Evolutionary conservation across 1,140 invertebrate species (phyloP).

Genomic region (Akabosia matsudoensis): DNA sequence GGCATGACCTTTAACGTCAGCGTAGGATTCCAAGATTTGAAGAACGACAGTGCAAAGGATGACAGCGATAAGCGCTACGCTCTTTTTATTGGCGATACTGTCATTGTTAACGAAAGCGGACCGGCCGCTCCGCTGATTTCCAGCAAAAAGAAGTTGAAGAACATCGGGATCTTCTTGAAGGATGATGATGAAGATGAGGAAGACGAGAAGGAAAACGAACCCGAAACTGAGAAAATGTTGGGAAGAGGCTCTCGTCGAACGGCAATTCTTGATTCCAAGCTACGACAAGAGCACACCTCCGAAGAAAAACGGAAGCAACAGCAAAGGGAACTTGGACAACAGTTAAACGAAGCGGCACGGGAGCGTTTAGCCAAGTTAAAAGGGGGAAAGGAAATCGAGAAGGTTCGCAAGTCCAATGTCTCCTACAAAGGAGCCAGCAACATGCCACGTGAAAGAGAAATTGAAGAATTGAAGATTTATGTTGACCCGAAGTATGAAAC

Average conservation of each 20-base stretch:
- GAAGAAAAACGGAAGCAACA: constrained; percentile 97
- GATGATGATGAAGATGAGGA: constrained; percentile 72
- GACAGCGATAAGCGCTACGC: constrained; percentile 87
- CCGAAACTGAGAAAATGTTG: constrained; percentile 59
- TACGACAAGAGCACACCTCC: constrained; percentile 79
- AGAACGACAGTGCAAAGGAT: constrained; percentile 77
- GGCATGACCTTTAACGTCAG: constrained; percentile 97
- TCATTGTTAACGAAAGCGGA: constrained; percentile 81
- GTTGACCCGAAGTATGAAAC: constrained; percentile 98
- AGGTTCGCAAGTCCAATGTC: constrained; percentile 87
- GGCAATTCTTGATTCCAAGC: constrained; percentile 90
- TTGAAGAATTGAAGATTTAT: constrained; percentile 90
- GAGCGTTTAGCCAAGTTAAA: constrained; percentile 84
- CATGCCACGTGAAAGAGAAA: constrained; percentile 89
- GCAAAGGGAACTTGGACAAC: constrained; percentile 88
- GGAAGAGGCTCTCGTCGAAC: constrained; percentile 80
- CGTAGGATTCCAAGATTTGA: constrained; percentile 85
- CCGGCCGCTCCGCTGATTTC: constrained; percentile 83
- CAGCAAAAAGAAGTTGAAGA: constrained; percentile 94
- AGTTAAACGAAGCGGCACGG: constrained; percentile 87
- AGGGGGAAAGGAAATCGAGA: constrained; percentile 80
- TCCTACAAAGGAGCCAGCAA: constrained; percentile 91
- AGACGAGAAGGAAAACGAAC: constrained; percentile 72
- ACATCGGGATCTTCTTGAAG: constrained; percentile 93
- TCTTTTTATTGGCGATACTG: constrained; percentile 94